Conservation (phyloP, 1,140 invertebrate genomes). For the Branchinecta lindahli region DNA sequence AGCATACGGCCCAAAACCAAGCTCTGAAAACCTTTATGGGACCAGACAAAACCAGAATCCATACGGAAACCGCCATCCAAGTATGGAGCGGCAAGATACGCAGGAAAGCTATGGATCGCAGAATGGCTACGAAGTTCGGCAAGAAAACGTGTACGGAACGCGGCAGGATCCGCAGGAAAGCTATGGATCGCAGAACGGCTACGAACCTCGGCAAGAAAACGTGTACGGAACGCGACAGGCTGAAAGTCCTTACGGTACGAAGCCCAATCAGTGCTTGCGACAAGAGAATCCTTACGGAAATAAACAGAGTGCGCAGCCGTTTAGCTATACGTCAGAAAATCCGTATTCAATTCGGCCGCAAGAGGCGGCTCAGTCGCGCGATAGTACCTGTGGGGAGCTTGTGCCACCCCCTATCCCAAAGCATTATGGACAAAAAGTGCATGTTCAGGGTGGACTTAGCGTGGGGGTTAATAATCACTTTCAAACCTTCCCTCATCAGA, state of each 20-base stretch:
- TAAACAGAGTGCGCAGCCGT: neutral
- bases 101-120: no score
- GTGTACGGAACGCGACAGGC: neutral
- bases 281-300: conserved; percentile 6
- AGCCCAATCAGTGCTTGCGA: neutral
- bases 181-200: no score
- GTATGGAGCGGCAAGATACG: no score
- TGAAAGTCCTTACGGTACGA: neutral
- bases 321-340: neutral
- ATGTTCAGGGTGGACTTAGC: neutral
- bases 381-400: neutral
- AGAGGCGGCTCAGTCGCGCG: neutral
- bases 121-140: no score
- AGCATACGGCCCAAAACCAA: neutral
- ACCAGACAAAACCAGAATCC: no score
- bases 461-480: conserved; percentile 6
- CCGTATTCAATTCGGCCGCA: neutral
- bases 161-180: no score
- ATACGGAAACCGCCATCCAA: no score
- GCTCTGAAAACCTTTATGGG: no score
- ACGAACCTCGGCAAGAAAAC: neutral
- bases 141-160: neutral
- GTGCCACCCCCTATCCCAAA: neutral
- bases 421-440: neutral
- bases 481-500: neutral